A percentile compares a stretch with the other conserved stretches of the same genome.
phyloP scores from a whole-genome alignment of 2,888 invertebrate genomes.

The Boloria euphrosyne region DNA sequence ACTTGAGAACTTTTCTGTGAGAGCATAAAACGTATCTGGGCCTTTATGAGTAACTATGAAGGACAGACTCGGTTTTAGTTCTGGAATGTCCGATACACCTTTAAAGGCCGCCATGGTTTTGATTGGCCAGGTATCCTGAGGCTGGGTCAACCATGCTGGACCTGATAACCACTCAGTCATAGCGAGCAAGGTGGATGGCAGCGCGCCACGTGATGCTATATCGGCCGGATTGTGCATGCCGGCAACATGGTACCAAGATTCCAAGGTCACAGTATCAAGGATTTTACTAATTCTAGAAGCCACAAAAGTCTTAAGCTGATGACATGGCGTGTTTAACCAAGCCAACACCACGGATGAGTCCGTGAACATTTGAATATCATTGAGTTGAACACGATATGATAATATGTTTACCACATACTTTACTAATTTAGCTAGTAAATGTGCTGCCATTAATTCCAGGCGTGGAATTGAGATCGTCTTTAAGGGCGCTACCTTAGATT shows the following conservation, averaged over 20 bases:
- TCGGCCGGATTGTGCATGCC: no score
- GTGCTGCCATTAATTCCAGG: conserved; percentile 10
- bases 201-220: no score
- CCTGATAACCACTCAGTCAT: not conserved
- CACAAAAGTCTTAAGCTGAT: not conserved
- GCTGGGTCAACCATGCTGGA: not conserved
- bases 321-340: not conserved
- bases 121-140: not conserved
- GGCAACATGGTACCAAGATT: no score
- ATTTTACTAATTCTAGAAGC: not conserved
- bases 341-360: conserved; percentile 7
- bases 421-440: no score
- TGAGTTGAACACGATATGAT: no score
- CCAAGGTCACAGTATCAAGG: not conserved
- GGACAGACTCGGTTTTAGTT: not conserved
- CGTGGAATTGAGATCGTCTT: conserved; percentile 31
- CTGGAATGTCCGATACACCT: not conserved
- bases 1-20: not conserved
- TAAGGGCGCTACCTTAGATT: conserved; percentile 30
- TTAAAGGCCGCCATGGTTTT: not conserved
- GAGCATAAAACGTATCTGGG: no score
- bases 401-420: no score
- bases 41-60: not conserved
- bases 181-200: no score
- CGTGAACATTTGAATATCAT: no score